Evolutionary conservation across 2,888 invertebrate species (phyloP).

Genomic region (Epistrophe eligans): DNA sequence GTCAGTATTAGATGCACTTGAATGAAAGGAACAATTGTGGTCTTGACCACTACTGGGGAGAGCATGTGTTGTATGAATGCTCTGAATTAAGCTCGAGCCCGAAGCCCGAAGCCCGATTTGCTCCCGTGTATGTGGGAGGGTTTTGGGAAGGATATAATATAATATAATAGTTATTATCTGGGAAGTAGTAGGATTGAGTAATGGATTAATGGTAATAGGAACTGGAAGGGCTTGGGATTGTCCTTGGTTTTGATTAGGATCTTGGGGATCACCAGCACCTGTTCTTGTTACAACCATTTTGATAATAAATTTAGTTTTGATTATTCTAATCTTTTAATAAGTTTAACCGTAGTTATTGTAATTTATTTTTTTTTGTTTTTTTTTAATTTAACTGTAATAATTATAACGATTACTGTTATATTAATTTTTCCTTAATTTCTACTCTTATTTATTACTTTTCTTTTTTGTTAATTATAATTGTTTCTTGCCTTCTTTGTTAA

Average conservation of each 20-base stretch:
- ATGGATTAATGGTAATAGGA: not conserved
- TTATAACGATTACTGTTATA: not conserved
- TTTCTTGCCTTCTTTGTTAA: too few relatives aligned
- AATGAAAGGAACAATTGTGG: conserved; percentile 1
- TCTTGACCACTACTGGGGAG: not conserved
- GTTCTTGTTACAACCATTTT: not conserved
- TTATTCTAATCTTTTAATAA: too few relatives aligned
- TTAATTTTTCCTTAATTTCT: not conserved
- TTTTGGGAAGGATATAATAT: not conserved
- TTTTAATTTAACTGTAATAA: not conserved
- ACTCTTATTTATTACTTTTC: too few relatives aligned
- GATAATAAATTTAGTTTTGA: not conserved
- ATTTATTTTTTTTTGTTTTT: too few relatives aligned
- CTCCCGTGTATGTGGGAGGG: not conserved
- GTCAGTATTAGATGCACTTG: not conserved
- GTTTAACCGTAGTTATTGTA: too few relatives aligned
- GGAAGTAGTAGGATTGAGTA: not conserved
- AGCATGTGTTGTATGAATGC: not conserved
- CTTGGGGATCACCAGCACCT: not conserved
- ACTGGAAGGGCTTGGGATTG: not conserved
- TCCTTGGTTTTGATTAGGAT: not conserved
- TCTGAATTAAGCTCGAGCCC: not conserved
- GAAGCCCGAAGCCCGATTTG: not conserved
- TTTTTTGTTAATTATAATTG: not conserved
- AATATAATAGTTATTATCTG: too few relatives aligned